Percentiles rank a stretch among this genome's conserved stretches.
These are phyloP conservation scores for Halichoerus grypus DNA, from an alignment of 2,113 vertebrate genomes.

Conservation along the genomic window DNA sequence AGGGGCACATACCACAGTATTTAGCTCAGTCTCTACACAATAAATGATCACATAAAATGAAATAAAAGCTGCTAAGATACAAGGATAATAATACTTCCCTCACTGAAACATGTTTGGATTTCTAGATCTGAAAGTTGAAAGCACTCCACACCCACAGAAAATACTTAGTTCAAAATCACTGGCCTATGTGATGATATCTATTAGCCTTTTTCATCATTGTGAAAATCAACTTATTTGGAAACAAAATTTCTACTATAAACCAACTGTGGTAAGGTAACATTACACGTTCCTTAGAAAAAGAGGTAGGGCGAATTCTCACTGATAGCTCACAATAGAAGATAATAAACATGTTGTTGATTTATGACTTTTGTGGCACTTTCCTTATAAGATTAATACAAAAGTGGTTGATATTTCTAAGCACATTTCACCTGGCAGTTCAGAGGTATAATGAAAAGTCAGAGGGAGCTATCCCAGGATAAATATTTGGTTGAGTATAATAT, in stretches of 20 bases:
- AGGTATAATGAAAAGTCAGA: background rate
- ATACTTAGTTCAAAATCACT: background rate
- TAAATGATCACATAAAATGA: constrained; percentile 31
- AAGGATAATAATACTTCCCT: background rate
- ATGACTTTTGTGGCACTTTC: constrained; percentile 7
- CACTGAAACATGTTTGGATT: constrained; percentile 8
- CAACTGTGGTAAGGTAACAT: background rate
- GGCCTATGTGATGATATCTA: background rate
- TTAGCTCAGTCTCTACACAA: constrained; percentile 37
- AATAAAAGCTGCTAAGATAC: background rate
- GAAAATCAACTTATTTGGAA: background rate
- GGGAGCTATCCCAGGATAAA: background rate
- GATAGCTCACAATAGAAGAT: constrained; percentile 37
- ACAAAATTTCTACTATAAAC: constrained; percentile 20
- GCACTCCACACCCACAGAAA: background rate
- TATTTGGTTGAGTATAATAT: background rate
- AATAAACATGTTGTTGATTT: constrained; percentile 29
- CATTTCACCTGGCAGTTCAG: background rate
- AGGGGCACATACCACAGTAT: constrained; percentile 52
- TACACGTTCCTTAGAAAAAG: constrained; percentile 10
- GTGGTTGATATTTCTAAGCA: constrained; percentile 33
- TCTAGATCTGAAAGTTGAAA: constrained; percentile 35
- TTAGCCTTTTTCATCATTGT: constrained; percentile 39
- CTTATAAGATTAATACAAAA: background rate
- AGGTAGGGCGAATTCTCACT: constrained; percentile 13